Percentiles rank a stretch among this genome's conserved stretches.
phyloP scores from a whole-genome alignment of 2,797 vertebrate genomes.

The Gymnothorax reevesii region DNA sequence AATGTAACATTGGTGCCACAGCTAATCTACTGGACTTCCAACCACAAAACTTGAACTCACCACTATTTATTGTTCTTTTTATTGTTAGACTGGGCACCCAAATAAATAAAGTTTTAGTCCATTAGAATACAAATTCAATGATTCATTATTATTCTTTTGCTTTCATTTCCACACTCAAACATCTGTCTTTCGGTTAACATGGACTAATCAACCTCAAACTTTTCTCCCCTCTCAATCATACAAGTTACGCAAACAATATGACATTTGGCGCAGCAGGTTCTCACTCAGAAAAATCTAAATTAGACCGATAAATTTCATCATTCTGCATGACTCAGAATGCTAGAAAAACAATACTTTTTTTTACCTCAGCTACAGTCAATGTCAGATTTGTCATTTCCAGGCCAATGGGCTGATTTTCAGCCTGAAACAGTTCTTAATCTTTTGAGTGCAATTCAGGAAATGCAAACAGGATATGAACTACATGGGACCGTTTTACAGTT shows the following conservation, averaged over 20 bases:
- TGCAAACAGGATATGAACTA: neutral
- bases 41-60: neutral
- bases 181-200: neutral
- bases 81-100: neutral
- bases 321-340: neutral
- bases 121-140: neutral
- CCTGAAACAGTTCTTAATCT: neutral
- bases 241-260: neutral
- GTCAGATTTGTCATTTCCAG: slow-evolving; percentile 21
- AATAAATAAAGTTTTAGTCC: neutral
- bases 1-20: neutral
- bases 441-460: neutral
- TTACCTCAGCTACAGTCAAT: slow-evolving; percentile 17
- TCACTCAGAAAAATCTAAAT: slow-evolving; percentile 2
- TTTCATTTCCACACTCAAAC: neutral
- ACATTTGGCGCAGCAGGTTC: neutral
- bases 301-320: neutral
- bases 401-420: slow-evolving; percentile 10
- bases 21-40: neutral
- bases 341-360: neutral
- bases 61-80: neutral
- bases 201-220: neutral
- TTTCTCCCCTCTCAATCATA: neutral
- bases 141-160: neutral
- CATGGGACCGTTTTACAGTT: neutral